Evolutionary conservation across 2,888 invertebrate species (phyloP).

Genomic region (Drepanosiphum platanoidis): DNA sequence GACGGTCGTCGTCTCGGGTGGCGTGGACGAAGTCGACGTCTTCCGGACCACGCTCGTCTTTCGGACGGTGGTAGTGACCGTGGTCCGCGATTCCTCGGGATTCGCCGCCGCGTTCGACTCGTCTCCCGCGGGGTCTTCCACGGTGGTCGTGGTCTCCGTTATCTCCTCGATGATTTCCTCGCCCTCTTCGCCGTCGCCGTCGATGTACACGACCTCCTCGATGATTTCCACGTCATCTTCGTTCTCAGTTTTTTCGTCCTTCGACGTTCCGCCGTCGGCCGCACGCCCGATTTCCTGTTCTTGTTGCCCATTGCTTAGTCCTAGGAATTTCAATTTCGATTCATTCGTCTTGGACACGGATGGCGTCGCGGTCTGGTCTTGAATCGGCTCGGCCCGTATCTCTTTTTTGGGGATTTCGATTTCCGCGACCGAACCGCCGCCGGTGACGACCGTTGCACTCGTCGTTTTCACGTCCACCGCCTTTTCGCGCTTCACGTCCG

Average conservation of each 20-base stretch:
- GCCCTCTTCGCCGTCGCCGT: neutral
- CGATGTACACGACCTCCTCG: slow-evolving; percentile 15
- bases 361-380: too few species aligned
- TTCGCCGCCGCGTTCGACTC: too few species aligned
- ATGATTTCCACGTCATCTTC: slow-evolving; percentile 19
- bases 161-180: slow-evolving; percentile 36
- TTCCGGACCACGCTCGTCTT: slow-evolving; percentile 23
- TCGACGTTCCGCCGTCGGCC: neutral
- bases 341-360: neutral
- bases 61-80: neutral
- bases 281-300: neutral
- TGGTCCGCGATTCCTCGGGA: neutral
- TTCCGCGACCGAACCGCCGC: too few species aligned
- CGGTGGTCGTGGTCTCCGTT: slow-evolving; percentile 14
- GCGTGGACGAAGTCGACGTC: neutral
- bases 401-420: too few species aligned
- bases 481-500: too few species aligned
- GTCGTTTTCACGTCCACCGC: too few species aligned
- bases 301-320: neutral
- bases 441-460: too few species aligned
- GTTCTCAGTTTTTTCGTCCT: neutral
- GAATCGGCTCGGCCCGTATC: too few species aligned
- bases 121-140: neutral
- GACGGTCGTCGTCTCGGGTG: neutral
- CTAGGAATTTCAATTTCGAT: neutral